Percentiles rank a stretch among this genome's conserved stretches.
These are phyloP conservation scores for Cassiopea andromeda DNA, from an alignment of 30 jellyfish, hydroid and myxozoan genomes.

Conservation along the genomic window DNA sequence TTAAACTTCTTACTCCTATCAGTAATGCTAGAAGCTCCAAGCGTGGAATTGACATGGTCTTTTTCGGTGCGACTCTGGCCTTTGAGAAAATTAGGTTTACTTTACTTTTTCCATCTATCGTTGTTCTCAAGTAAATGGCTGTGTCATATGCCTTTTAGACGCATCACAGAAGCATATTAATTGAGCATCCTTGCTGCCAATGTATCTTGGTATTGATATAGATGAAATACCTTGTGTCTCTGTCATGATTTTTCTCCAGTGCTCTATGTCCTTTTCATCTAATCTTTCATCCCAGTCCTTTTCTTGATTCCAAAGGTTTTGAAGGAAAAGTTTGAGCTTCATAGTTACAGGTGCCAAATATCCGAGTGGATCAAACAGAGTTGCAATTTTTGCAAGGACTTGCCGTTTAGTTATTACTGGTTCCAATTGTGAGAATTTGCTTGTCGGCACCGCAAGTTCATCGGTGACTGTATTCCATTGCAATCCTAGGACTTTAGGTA, in stretches of 20 bases:
- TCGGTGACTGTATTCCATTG: slow-evolving; percentile 40
- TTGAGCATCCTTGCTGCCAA: slow-evolving; percentile 22
- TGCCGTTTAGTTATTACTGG: slow-evolving; percentile 40
- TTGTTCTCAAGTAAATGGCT: slow-evolving; percentile 27
- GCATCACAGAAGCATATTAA: slow-evolving; percentile 44
- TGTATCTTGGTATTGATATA: slow-evolving; percentile 24
- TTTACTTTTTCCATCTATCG: not conserved
- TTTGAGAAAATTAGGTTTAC: slow-evolving; percentile 15
- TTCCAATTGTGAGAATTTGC: not conserved
- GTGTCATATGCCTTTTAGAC: slow-evolving; percentile 22
- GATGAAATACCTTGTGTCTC: not conserved
- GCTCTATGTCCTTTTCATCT: not conserved
- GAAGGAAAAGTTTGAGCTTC: slow-evolving; percentile 23
- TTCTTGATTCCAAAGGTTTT: slow-evolving; percentile 41
- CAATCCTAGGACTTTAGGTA: slow-evolving; percentile 47
- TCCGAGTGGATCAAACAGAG: slow-evolving; percentile 41
- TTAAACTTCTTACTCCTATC: slow-evolving; percentile 20
- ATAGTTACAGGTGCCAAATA: slow-evolving; percentile 22
- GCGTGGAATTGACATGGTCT: slow-evolving; percentile 37
- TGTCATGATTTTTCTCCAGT: not conserved
- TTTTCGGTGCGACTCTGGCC: slow-evolving; percentile 22
- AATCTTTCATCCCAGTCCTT: slow-evolving; percentile 48
- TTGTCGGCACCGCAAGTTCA: slow-evolving; percentile 3
- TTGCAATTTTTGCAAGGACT: slow-evolving; percentile 36
- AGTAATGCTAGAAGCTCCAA: slow-evolving; percentile 19